Percentiles rank a stretch among this genome's conserved stretches.
phyloP scores from a whole-genome alignment of 2,888 invertebrate species.

The Listrodromus nycthemerus region DNA sequence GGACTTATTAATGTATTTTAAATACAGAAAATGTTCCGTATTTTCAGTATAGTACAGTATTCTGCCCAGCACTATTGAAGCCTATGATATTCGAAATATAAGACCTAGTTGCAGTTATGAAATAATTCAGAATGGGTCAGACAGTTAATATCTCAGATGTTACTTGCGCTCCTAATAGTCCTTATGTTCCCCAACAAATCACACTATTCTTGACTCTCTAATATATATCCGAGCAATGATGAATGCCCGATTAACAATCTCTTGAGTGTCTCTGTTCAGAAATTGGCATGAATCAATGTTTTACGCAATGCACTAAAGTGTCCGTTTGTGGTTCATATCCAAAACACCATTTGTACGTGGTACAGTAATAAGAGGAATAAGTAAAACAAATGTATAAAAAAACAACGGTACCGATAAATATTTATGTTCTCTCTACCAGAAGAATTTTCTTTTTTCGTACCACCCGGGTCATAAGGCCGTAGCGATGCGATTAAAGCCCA shows the following conservation, averaged over 20 bases:
- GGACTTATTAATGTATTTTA: no score
- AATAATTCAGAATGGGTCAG: no score
- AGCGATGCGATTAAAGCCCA: constrained; percentile 71
- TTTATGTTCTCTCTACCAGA: background rate
- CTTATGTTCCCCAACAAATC: constrained; percentile 22
- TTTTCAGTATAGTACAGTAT: no score
- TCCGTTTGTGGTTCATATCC: constrained; percentile 18
- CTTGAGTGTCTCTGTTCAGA: background rate
- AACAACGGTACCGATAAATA: constrained; percentile 28
- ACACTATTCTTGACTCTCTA: background rate
- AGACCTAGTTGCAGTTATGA: no score
- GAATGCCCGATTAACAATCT: background rate
- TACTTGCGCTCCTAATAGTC: no score
- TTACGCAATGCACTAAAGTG: background rate
- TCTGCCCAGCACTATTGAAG: no score
- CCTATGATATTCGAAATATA: no score
- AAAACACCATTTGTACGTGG: background rate
- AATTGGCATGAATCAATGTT: background rate
- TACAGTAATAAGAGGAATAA: no score
- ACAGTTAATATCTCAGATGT: no score
- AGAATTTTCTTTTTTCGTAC: constrained; percentile 35
- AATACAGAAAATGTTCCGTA: no score
- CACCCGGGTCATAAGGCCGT: constrained; percentile 66
- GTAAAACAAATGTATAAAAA: background rate
- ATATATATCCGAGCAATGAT: background rate